Conservation (phyloP, 1,140 invertebrate species). For the Caenorhabditis remanei region DNA sequence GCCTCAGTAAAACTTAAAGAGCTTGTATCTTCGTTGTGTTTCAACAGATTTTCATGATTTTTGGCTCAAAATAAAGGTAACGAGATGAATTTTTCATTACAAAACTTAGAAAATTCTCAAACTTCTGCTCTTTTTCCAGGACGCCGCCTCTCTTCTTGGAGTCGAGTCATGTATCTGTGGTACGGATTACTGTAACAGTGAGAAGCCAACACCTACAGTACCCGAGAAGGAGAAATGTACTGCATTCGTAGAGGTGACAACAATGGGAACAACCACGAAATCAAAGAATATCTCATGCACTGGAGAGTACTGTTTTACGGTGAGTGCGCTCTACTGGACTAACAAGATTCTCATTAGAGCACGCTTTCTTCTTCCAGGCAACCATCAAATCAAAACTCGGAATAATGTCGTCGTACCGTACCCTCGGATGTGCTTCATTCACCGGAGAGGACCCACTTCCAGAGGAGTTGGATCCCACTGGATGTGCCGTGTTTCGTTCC, state of each 20-base stretch:
- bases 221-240: conserved; percentile 71
- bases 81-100: no score
- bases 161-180: conserved; percentile 76
- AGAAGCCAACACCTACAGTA: conserved; percentile 70
- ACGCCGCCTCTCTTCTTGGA: conserved; percentile 71
- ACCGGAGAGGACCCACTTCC: conserved; percentile 69
- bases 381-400: conserved; percentile 72
- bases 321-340: background rate
- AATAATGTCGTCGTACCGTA: conserved; percentile 70
- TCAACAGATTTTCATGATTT: no score
- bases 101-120: no score
- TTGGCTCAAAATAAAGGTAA: no score
- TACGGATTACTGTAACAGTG: conserved; percentile 71
- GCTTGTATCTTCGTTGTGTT: no score
- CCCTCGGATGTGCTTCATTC: conserved; percentile 74
- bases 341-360: no score
- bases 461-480: conserved; percentile 75
- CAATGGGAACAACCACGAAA: conserved; percentile 70
- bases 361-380: conserved; percentile 47
- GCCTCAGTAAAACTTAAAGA: no score
- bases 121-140: conserved; percentile 57
- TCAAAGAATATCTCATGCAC: conserved; percentile 69
- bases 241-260: conserved; percentile 70
- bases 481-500: conserved; percentile 73
- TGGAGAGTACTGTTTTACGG: conserved; percentile 75